Base-by-base conservation (phyloP, 2,888 invertebrate species). In the Polylopha cassiicola region DNA sequence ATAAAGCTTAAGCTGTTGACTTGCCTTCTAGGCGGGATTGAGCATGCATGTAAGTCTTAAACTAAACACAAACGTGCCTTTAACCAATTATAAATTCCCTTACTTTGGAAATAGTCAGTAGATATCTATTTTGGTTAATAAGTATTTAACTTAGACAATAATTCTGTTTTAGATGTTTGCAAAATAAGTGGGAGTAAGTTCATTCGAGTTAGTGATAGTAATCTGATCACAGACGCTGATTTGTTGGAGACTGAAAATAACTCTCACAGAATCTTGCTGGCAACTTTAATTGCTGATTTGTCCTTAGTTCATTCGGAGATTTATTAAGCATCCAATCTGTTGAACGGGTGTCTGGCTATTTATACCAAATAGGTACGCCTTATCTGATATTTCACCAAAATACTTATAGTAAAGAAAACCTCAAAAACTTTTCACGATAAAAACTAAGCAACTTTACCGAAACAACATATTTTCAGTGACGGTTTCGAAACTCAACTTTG, bases 201-300 rank as follows among this genome's bases (percentile, higher is more conserved):
- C 28, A 29, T 29, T 41, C 34, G 34, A 39, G 41, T 41, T 36
- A 13, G 21, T 11, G 41, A 41, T 41, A 30, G 20, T 7, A 16
- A 36, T 41, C 41, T 41, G 41, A 41, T 41, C 24, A 36, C 34
- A 41, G 41, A 41, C 41, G 21, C 29, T 41, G 34, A 36, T 41
- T 30, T 30, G 15, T 21, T 23, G 29, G 36, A 26, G 20, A 21
- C 36, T 3, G 16, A 41, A 41, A 41, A 41, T 41, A 36, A 30
- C 30, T 41, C 30, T 26, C 24, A 29, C 36, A 36, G 36, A 41
- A 41, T 36, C 41, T 41, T 31, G 20, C 4, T 13, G 36, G 36
- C 15, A 41, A 36, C 30, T 41, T 41, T 41, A 41, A 41, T 41
- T 36, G 41, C 41, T 41, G 41, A 41, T 41, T 41, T 41, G 41